Conservation (phyloP, 1,140 invertebrate genomes). For the Oscheius sp. region DNA sequence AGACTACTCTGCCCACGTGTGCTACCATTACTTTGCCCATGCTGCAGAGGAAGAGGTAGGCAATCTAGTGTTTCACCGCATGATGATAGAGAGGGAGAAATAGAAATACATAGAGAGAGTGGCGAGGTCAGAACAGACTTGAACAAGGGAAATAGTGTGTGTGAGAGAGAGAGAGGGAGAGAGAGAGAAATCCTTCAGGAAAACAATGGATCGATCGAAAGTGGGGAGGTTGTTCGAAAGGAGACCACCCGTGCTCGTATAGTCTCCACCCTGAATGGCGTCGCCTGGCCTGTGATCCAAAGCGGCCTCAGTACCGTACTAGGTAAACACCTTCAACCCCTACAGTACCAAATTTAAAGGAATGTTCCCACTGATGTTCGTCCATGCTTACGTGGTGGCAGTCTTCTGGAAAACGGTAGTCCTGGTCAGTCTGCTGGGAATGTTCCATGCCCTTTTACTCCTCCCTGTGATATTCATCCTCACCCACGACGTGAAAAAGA, state of each 20-base stretch:
- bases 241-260: background rate
- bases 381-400: constrained; percentile 55
- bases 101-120: background rate
- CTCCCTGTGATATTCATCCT: constrained; percentile 42
- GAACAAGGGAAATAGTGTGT: too few species aligned
- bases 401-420: constrained; percentile 59
- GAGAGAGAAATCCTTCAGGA: too few species aligned
- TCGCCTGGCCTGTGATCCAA: constrained; percentile 54
- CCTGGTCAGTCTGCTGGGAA: constrained; percentile 46
- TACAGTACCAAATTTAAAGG: constrained; percentile 51
- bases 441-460: constrained; percentile 40
- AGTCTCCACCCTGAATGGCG: constrained; percentile 45
- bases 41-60: constrained; percentile 21
- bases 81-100: background rate
- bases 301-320: constrained; percentile 9
- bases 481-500: constrained; percentile 27
- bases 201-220: too few species aligned
- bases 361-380: constrained; percentile 56
- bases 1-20: constrained; percentile 56
- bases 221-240: too few species aligned
- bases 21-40: constrained; percentile 58
- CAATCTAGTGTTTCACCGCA: background rate
- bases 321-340: too few species aligned
- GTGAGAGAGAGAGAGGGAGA: too few species aligned
- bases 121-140: background rate